phyloP scores from a whole-genome alignment of 2,113 vertebrate genomes.

The Centropus bengalensis region DNA sequence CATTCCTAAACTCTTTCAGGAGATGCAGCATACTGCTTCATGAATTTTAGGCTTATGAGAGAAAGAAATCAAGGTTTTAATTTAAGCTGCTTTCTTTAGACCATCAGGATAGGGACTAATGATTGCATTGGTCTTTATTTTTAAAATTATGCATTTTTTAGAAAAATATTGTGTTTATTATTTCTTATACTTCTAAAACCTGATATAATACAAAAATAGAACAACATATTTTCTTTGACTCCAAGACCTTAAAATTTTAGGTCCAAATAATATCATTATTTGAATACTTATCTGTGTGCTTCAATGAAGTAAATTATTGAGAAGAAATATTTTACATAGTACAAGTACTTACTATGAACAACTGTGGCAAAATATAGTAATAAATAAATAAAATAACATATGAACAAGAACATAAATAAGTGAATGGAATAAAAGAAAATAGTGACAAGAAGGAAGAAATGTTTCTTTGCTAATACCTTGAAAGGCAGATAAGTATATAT shows the following conservation, averaged over 20 bases:
- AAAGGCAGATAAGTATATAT: not conserved
- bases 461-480: not conserved
- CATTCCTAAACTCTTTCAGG: conserved; percentile 44
- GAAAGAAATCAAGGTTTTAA: not conserved
- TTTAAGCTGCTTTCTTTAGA: not conserved
- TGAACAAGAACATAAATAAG: not conserved
- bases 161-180: not conserved
- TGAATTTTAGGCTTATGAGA: conserved; percentile 20
- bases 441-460: not conserved
- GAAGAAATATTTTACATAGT: not conserved
- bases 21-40: conserved; percentile 7
- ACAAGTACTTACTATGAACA: not conserved
- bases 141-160: not conserved
- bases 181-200: not conserved
- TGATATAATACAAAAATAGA: not conserved
- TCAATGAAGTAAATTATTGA: not conserved
- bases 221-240: not conserved
- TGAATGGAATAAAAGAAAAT: not conserved
- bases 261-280: not conserved
- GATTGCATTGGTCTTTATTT: not conserved
- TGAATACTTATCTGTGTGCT: not conserved
- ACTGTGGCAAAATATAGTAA: not conserved
- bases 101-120: not conserved
- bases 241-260: not conserved
- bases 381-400: not conserved